Base-by-base conservation (phyloP, 2,888 invertebrate species). In the Cenopis cana region DNA sequence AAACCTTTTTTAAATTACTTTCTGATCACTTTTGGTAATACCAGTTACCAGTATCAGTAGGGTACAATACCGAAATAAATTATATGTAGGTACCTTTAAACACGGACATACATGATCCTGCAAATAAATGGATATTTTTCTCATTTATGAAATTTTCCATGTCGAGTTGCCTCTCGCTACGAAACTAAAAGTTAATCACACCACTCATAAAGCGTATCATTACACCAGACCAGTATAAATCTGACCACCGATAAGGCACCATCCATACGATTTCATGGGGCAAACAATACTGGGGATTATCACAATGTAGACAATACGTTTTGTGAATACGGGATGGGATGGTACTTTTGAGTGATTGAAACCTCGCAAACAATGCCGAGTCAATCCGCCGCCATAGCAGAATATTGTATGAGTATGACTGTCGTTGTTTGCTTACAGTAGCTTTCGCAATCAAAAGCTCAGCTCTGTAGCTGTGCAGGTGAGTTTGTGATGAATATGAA, bases 261-360 rank as follows among this genome's bases (percentile, higher is more conserved):
- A 4, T 41, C 41, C 14, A 41, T 41, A 41, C 14, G 6, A 41
- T 14, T n/a, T 41, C 6, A n/a, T 14, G 6, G 41, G 14, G 0
- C 41, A 41, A 41, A 41, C 5, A 12, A 41, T 46, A 46, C 46
- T n/a, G 12, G 46, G 46, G 46, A 46, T 5, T 8, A 8, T 14
- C n/a, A n/a, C 46, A 8, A 46, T n/a, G 6, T n/a, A n/a, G 46
- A 46, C n/a, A n/a, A 46, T n/a, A n/a, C 8, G 46, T 46, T 46
- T 46, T 46, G 46, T 46, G 46, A n/a, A n/a, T 46, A n/a, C n/a
- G 12, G 46, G 46, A 14, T 38, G 12, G 46, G 46, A 14, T 38
- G 76, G 89, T 88, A 88, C 85, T 90, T 85, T 90, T 91, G 91
- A 91, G 90, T 92, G 91, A 93, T 91, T 93, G 89, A 81, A 87